Conservation (phyloP, 1,140 invertebrate species). For the Parasteatoda tepidariorum region DNA sequence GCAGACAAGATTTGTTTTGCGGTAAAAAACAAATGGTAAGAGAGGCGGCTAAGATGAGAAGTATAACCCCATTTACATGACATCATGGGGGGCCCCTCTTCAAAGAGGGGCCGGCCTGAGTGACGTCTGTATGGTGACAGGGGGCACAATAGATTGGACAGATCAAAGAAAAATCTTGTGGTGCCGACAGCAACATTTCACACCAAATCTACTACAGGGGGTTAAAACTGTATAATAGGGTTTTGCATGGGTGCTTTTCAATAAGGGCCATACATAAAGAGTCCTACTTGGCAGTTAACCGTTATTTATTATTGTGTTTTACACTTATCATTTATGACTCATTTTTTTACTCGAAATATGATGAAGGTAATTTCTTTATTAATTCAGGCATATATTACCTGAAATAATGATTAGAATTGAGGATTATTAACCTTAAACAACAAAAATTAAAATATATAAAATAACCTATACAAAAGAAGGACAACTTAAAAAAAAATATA, state of each 20-base stretch:
- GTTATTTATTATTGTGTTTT: too few relatives aligned
- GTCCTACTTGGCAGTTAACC: too few relatives aligned
- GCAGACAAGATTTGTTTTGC: constrained; percentile 21
- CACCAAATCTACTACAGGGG: constrained; percentile 26
- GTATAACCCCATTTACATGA: constrained; percentile 39
- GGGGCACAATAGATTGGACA: constrained; percentile 29
- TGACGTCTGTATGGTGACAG: constrained; percentile 59
- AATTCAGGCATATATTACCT: too few relatives aligned
- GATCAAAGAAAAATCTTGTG: constrained; percentile 10
- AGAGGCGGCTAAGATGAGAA: constrained; percentile 57
- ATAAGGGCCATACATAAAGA: too few relatives aligned
- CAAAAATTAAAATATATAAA: too few relatives aligned
- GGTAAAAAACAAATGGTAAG: constrained; percentile 38
- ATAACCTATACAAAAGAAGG: too few relatives aligned
- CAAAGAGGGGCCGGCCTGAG: constrained; percentile 1
- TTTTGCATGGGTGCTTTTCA: not conserved
- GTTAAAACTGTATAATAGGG: constrained; percentile 37
- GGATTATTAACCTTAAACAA: too few relatives aligned
- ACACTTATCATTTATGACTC: too few relatives aligned
- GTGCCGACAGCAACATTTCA: constrained; percentile 56
- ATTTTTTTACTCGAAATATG: too few relatives aligned
- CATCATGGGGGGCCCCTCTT: constrained; percentile 16
- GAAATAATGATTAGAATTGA: too few relatives aligned
- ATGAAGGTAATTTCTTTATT: too few relatives aligned
- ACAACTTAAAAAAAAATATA: too few relatives aligned